Conservation (phyloP, 2,113 vertebrate species). For the Phoxinus phoxinus region DNA sequence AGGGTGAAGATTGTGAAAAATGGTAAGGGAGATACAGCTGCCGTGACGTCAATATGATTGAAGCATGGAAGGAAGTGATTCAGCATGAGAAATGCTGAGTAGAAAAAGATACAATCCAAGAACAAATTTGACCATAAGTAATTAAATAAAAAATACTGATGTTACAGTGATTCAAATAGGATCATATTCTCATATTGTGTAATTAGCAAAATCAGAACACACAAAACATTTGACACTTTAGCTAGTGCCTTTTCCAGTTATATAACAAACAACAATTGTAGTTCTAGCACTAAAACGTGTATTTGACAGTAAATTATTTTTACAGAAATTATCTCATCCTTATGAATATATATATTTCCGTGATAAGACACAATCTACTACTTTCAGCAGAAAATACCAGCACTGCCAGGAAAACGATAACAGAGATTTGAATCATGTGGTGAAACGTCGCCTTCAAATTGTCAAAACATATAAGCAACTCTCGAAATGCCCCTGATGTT, state of each 20-base stretch:
- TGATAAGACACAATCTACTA: not conserved
- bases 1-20: not conserved
- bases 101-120: not conserved
- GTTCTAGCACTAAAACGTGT: not conserved
- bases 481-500: not conserved
- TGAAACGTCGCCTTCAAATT: not conserved
- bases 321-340: not conserved
- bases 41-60: not conserved
- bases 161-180: not conserved
- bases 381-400: not conserved
- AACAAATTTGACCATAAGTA: not conserved
- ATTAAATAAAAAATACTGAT: not conserved
- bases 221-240: not conserved
- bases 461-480: not conserved
- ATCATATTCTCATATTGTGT: not conserved
- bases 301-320: not conserved
- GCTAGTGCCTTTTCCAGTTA: not conserved
- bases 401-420: not conserved
- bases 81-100: slow-evolving; percentile 12
- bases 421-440: slow-evolving; percentile 12
- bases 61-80: slow-evolving; percentile 31
- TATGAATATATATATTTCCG: not conserved
- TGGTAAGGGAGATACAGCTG: not conserved
- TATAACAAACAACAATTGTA: not conserved
- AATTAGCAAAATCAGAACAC: not conserved